A percentile compares a stretch with the other conserved stretches of the same genome.
phyloP scores from a whole-genome alignment of 1,140 invertebrate species.

The Achatina immaculata region DNA sequence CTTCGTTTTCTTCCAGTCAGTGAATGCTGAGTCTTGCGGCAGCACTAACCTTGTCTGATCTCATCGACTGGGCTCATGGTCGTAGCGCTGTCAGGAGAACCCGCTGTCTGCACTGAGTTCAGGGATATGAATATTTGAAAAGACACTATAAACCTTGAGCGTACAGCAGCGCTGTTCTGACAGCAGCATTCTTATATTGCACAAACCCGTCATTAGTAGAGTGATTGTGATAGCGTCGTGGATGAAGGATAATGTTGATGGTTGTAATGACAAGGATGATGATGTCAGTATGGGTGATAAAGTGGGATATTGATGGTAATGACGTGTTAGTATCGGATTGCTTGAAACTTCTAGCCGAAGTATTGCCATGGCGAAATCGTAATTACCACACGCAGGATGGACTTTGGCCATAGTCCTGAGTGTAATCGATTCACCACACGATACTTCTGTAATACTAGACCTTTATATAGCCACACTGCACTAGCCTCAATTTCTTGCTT shows the following conservation, averaged over 20 bases:
- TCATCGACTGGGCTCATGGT: slow-evolving; percentile 40
- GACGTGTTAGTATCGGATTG: not conserved
- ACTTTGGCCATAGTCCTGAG: too few relatives aligned
- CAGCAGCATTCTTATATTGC: slow-evolving; percentile 40
- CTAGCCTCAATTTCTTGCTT: not conserved
- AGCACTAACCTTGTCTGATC: slow-evolving; percentile 29
- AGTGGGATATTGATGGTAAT: too few relatives aligned
- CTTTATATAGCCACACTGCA: not conserved
- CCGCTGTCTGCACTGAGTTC: slow-evolving; percentile 77
- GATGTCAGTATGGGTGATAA: not conserved
- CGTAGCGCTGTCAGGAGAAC: too few relatives aligned
- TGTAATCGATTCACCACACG: not conserved
- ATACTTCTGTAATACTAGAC: not conserved
- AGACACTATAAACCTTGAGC: slow-evolving; percentile 76
- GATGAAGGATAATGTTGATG: too few relatives aligned
- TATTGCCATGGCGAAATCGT: not conserved
- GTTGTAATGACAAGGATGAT: not conserved
- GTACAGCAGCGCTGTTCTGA: slow-evolving; percentile 21
- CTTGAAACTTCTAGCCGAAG: not conserved
- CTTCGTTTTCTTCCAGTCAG: too few relatives aligned
- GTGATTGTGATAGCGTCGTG: too few relatives aligned
- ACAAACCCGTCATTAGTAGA: slow-evolving; percentile 33
- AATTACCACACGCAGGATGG: not conserved
- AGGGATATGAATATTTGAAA: slow-evolving; percentile 85
- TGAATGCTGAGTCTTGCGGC: too few relatives aligned